phyloP scores from a whole-genome alignment of 2,888 invertebrate species.

The Branchellion lobata region DNA sequence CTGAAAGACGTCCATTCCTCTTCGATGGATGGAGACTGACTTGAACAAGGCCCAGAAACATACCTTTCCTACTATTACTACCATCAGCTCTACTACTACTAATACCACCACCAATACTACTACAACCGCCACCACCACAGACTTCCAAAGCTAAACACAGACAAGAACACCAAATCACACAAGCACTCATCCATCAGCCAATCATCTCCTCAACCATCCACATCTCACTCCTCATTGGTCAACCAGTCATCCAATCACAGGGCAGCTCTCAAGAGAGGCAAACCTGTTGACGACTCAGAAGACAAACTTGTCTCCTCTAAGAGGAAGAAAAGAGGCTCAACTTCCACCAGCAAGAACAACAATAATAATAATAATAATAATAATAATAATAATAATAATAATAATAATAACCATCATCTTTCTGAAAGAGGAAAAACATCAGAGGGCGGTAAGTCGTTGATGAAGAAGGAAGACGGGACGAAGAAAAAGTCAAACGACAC shows the following conservation, averaged over 20 bases:
- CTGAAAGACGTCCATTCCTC: too few relatives aligned
- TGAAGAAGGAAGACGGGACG: background rate
- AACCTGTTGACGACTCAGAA: background rate
- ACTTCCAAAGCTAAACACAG: too few relatives aligned
- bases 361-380: too few relatives aligned
- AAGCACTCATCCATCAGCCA: too few relatives aligned
- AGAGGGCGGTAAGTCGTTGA: background rate
- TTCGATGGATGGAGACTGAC: too few relatives aligned
- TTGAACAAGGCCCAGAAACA: too few relatives aligned
- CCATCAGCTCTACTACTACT: too few relatives aligned
- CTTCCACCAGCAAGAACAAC: background rate
- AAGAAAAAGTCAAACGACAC: background rate
- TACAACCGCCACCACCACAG: too few relatives aligned
- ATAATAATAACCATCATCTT: too few relatives aligned
- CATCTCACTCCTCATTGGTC: background rate
- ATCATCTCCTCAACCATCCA: background rate
- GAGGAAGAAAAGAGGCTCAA: constrained; percentile 4
- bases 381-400: too few relatives aligned
- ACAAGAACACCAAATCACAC: background rate
- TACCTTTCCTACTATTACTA: too few relatives aligned
- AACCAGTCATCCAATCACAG: background rate
- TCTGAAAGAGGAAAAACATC: background rate
- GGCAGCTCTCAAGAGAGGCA: background rate
- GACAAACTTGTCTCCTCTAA: background rate
- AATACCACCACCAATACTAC: too few relatives aligned